Evolutionary conservation across 1,140 invertebrate species (phyloP), one percentile per base, ranked within the genome.

Genomic region (Melanaphis sacchari): DNA sequence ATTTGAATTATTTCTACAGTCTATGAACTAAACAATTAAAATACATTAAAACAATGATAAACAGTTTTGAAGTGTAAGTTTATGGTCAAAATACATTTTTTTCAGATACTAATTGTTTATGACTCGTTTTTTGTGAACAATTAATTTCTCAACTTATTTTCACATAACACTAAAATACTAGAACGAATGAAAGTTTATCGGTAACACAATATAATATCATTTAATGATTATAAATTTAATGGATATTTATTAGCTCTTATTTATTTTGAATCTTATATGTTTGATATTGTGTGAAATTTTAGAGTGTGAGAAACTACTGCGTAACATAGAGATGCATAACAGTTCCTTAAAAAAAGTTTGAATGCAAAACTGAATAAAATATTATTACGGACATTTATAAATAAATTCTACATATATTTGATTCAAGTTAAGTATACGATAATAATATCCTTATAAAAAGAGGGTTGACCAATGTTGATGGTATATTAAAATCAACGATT

Each of bases 261-360:
- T 66, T 66, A 26, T 26, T 24, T 54, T 26, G 7, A 54, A 54
- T 2, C 24, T 26, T 26, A 54, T 8, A 54, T 24, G 4, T 52
- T 52, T 52, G 6, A 52, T 54, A 54, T 59, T 59, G 54, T 59
- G 8, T 59, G 7, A 26, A 7, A 9, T 24, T 31, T 59, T 26
- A 22, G 1, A 59, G 54, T 9, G 8, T 59, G 22, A 24, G 52
- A 52, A 24, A 52, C 22, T 21, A 8, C 52, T 54, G 31, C 4
- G 4, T 5, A 5, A 0, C 59, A 66, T n/a, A n/a, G 1, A 15
- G 4, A n/a, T 0, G 4, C 5, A 18, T 1, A 59, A 15, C 31
- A 76, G 59, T 18, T 76, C n/a, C 46, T 76, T 21, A 76, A 76
- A n/a, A 66, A 76, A 18, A 76, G 7, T 18, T n/a, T n/a, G 15